Conservation (phyloP, 2,113 vertebrate genomes). For the Aldabrachelys gigantea region DNA sequence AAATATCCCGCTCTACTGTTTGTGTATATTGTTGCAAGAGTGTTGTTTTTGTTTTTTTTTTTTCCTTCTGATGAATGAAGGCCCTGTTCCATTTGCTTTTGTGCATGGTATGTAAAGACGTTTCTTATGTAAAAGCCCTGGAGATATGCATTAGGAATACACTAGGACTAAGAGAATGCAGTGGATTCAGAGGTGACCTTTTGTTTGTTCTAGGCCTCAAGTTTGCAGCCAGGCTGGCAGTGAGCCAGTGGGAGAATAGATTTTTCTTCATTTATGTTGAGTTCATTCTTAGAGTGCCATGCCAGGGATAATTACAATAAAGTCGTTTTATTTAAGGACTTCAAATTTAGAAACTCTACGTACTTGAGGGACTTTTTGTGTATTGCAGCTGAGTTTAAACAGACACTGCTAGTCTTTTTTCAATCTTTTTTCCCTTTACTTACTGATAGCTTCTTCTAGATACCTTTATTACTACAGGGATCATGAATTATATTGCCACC, state of each 20-base stretch:
- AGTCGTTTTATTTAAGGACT: conserved; percentile 61
- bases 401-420: neutral
- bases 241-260: conserved; percentile 37
- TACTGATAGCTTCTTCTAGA: conserved; percentile 35
- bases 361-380: conserved; percentile 34
- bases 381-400: conserved; percentile 48
- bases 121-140: neutral
- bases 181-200: conserved; percentile 48
- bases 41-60: neutral
- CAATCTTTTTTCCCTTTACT: neutral
- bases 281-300: conserved; percentile 56
- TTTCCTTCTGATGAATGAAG: neutral
- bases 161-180: neutral
- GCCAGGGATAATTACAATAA: conserved; percentile 64
- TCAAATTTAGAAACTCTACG: conserved; percentile 51
- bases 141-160: neutral
- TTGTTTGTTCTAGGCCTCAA: neutral
- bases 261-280: conserved; percentile 29
- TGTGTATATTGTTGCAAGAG: neutral
- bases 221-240: conserved; percentile 11
- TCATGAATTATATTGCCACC: neutral
- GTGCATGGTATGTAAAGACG: neutral
- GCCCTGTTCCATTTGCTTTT: neutral
- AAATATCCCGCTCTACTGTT: neutral
- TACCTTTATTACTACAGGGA: conserved; percentile 1